Evolutionary conservation across 2,888 invertebrate species (phyloP).

Genomic region (Rosalia funebris): DNA sequence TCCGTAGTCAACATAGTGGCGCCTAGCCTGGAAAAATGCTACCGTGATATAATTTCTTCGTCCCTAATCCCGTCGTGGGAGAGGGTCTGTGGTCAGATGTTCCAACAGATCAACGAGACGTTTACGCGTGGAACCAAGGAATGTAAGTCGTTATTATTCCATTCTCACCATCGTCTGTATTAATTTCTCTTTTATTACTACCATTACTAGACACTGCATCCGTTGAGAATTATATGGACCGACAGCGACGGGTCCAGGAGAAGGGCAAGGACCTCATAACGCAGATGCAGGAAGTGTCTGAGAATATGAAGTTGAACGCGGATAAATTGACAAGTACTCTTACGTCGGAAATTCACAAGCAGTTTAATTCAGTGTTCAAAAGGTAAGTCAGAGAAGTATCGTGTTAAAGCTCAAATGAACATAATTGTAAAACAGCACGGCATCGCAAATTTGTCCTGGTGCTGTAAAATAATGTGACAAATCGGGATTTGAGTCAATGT

Average conservation of each 20-base stretch:
- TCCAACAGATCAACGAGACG: conserved; percentile 87
- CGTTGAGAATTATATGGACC: conserved; percentile 63
- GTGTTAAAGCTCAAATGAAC: no score
- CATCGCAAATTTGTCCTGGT: no score
- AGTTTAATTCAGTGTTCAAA: conserved; percentile 58
- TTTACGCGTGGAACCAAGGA: conserved; percentile 91
- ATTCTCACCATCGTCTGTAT: no score
- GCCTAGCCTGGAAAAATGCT: conserved; percentile 78
- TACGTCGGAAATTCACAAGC: conserved; percentile 59
- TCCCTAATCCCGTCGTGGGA: conserved; percentile 88
- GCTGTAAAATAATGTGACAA: no score
- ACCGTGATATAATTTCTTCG: conserved; percentile 80
- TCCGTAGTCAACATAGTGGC: conserved; percentile 77
- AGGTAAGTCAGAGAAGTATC: conserved; percentile 55
- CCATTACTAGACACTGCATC: conserved; percentile 61
- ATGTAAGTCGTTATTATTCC: conserved; percentile 72
- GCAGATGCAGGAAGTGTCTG: conserved; percentile 62
- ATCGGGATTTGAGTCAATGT: no score
- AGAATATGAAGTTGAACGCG: conserved; percentile 57
- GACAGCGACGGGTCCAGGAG: conserved; percentile 61
- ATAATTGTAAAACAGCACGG: no score
- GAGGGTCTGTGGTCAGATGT: conserved; percentile 85
- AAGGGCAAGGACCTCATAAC: conserved; percentile 61
- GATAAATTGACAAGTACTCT: conserved; percentile 58
- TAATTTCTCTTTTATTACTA: no score